phyloP scores from a whole-genome alignment of 1,140 invertebrate species.

The Temnothorax curvispinosus region DNA sequence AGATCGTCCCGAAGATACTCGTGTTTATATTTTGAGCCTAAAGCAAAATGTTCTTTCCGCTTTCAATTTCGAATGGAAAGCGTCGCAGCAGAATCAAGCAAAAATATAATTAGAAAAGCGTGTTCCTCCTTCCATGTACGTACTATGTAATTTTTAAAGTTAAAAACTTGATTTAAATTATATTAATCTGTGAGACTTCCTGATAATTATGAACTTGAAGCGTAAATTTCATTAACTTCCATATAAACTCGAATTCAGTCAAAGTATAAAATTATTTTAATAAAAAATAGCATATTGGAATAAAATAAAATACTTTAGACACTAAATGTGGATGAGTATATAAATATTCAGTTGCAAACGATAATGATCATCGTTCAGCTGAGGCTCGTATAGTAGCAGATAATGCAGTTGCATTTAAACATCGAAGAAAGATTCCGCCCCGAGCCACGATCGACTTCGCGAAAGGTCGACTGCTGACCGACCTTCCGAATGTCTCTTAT shows the following conservation, averaged over 20 bases:
- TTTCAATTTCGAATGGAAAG: background rate
- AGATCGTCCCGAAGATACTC: background rate
- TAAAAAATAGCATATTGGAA: background rate
- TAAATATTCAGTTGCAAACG: background rate
- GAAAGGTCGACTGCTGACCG: constrained; percentile 78
- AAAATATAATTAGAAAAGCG: background rate
- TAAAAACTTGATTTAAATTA: background rate
- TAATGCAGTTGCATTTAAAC: background rate
- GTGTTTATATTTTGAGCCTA: background rate
- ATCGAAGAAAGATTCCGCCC: constrained; percentile 41
- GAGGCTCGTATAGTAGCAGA: background rate
- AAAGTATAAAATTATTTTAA: background rate
- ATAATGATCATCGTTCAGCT: background rate
- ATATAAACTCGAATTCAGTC: background rate
- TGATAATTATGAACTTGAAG: background rate
- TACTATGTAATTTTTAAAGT: background rate
- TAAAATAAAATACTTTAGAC: background rate
- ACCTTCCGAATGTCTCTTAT: constrained; percentile 61
- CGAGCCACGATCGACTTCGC: background rate
- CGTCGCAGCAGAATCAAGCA: background rate
- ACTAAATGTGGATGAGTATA: background rate
- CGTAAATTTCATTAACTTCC: background rate
- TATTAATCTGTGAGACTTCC: background rate
- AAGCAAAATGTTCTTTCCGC: background rate
- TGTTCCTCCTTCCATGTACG: background rate